Base-by-base conservation (phyloP, 2,888 invertebrate genomes). In the Brenthis daphne region DNA sequence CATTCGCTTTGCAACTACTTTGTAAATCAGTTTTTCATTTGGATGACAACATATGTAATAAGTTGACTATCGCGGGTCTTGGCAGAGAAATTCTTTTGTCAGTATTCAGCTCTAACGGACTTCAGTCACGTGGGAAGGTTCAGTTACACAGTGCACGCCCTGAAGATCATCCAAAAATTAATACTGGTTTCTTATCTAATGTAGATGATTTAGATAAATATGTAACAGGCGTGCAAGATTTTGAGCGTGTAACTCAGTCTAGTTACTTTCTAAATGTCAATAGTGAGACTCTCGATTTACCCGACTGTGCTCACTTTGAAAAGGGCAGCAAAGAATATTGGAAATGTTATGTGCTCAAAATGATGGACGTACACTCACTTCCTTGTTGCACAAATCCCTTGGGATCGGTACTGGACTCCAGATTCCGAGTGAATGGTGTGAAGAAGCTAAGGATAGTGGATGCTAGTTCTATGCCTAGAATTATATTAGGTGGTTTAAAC, bases 401-500 rank as follows among this genome's bases (percentile, higher is more conserved):
- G 81, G 83, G 82, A 0, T 68, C 77, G 0, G 82, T 84, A 0
- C 70, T 83, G 14, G 81, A 82, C n/a, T 70, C 75, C 1, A 57
- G 71, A n/a, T 70, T 84, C 14, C 66, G 53, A 13, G 81, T 84
- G 1, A 57, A 67, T n/a, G 80, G 82, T 0, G 72, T 82, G 2
- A 5, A 24, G 1, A 53, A 48, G 3, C 50, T 75, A 48, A 95
- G 0, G 20, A 96, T 96, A 0, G 94, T 95, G 54, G 96, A 96
- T 79, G 96, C 96, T 0, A 96, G 96, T 53, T 95, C 96, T 14
- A 96, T 96, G 95, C 96, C 96, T 0, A 95, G 93, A 69, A 83
- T 96, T 68, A 95, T 96, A 0, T 95, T 95, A 73, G 96, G 95
- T 0, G 96, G 96, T 75, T 96, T 96, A 0, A 96, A 96, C 78